A percentile compares a stretch with the other conserved stretches of the same genome.
Conservation (phyloP, 2,888 invertebrate species). For the Pediacus dermestoides region DNA sequence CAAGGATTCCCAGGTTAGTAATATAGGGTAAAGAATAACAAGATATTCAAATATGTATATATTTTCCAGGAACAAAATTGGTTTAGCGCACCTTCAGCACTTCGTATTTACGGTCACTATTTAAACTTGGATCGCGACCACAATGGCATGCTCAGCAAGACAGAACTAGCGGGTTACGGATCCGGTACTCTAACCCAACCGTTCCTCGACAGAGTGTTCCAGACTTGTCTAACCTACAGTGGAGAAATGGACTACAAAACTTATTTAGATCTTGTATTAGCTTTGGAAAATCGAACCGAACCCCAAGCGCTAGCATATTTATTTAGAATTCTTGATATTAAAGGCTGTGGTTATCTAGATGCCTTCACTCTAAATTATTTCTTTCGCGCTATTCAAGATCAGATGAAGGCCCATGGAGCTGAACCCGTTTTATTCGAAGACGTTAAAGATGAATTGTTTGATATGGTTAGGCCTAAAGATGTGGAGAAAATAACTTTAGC, state of each 20-base stretch:
- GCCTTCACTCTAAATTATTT: slow-evolving; percentile 90
- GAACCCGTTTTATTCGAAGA: slow-evolving; percentile 89
- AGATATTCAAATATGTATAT: slow-evolving; percentile 74
- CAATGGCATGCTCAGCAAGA: slow-evolving; percentile 92
- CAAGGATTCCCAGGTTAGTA: slow-evolving; percentile 78
- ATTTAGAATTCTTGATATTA: slow-evolving; percentile 87
- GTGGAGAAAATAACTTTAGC: slow-evolving; percentile 79
- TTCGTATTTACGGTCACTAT: slow-evolving; percentile 91
- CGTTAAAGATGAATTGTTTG: slow-evolving; percentile 96
- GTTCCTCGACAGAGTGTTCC: slow-evolving; percentile 90
- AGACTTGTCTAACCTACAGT: slow-evolving; percentile 92
- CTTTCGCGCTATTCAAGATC: slow-evolving; percentile 89
- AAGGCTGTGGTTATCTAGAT: slow-evolving; percentile 82
- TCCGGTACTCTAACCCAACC: slow-evolving; percentile 87
- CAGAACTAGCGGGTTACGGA: slow-evolving; percentile 84
- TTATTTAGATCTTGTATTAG: slow-evolving; percentile 90
- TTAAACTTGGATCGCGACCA: slow-evolving; percentile 90
- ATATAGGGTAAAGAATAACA: no score
- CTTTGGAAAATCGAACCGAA: slow-evolving; percentile 87
- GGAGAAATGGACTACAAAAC: slow-evolving; percentile 97
- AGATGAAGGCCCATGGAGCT: slow-evolving; percentile 83
- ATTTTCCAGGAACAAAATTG: slow-evolving; percentile 74
- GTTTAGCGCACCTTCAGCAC: slow-evolving; percentile 86
- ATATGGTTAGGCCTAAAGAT: slow-evolving; percentile 91
- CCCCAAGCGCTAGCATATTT: slow-evolving; percentile 89